Conservation (phyloP, 2,888 invertebrate species). For the Diloba caeruleocephala region DNA sequence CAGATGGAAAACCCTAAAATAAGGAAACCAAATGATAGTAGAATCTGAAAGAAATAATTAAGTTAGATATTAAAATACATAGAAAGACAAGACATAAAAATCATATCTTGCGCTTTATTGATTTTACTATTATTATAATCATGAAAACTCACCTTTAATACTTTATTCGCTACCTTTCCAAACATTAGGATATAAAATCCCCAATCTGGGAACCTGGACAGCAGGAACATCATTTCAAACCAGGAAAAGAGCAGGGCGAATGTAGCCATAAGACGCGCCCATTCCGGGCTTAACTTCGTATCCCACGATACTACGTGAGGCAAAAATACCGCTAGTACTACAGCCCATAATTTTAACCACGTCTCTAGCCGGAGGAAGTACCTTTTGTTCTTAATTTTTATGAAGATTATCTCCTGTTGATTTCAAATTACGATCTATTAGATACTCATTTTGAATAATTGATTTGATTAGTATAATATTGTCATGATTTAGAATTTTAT, state of each 20-base stretch:
- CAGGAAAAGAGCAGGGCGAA: conserved; percentile 84
- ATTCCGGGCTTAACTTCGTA: conserved; percentile 56
- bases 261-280: conserved; percentile 83
- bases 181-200: conserved; percentile 90
- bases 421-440: neutral
- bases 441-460: too few relatives aligned
- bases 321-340: conserved; percentile 73
- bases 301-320: conserved; percentile 56
- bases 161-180: conserved; percentile 86
- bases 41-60: conserved; percentile 77
- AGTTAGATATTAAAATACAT: neutral
- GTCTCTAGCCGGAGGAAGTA: conserved; percentile 85
- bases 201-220: conserved; percentile 87
- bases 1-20: conserved; percentile 87
- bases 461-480: too few relatives aligned
- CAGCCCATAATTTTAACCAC: conserved; percentile 83
- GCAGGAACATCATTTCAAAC: conserved; percentile 88
- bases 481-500: too few relatives aligned
- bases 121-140: neutral
- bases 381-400: conserved; percentile 71
- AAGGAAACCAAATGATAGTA: conserved; percentile 80
- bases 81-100: too few relatives aligned
- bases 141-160: conserved; percentile 77
- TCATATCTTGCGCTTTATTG: too few relatives aligned
- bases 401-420: conserved; percentile 82